A percentile compares a stretch with the other conserved stretches of the same genome.
Conservation (phyloP, 2,888 invertebrate genomes). For the Spisula solida region DNA sequence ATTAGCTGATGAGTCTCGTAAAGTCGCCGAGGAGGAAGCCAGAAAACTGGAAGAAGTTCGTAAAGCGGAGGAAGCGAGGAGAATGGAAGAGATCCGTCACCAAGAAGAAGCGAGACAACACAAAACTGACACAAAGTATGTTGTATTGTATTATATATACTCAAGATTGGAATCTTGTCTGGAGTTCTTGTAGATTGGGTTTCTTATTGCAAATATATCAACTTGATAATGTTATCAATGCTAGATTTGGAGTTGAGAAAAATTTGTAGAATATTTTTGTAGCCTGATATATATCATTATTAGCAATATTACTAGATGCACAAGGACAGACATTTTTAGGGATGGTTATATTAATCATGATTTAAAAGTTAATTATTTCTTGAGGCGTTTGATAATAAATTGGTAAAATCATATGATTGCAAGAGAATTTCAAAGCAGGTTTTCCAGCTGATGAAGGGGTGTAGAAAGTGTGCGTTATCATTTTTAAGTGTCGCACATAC, state of each 20-base stretch:
- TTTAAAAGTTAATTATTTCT: not conserved
- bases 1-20: constrained; percentile 57
- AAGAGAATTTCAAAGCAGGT: not conserved
- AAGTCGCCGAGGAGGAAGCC: constrained; percentile 68
- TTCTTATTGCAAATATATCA: not conserved
- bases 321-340: not conserved
- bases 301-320: not conserved
- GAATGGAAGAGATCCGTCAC: constrained; percentile 41
- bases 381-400: no score
- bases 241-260: constrained; percentile 9
- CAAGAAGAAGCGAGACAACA: constrained; percentile 72
- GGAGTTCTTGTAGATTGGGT: constrained; percentile 1
- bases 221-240: not conserved
- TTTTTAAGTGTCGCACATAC: no score
- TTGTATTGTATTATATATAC: not conserved
- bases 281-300: not conserved
- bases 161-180: not conserved
- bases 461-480: no score
- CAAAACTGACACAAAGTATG: constrained; percentile 77
- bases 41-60: constrained; percentile 70
- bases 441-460: no score
- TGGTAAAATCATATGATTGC: no score
- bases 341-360: not conserved
- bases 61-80: constrained; percentile 53
- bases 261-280: not conserved